Conservation (phyloP, 2,113 vertebrate species). For the Heteronetta atricapilla region DNA sequence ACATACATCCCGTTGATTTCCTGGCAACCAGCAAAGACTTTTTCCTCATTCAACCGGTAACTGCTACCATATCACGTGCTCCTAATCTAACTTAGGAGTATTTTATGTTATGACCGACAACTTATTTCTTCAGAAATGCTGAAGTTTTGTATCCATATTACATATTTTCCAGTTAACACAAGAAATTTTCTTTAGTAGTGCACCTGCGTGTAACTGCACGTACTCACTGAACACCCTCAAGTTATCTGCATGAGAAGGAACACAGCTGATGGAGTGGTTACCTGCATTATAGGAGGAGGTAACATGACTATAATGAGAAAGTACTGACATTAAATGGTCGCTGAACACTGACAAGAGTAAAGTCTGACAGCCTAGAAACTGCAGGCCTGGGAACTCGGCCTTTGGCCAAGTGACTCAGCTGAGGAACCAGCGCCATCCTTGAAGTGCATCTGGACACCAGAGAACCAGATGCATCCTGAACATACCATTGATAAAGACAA, state of each 20-base stretch:
- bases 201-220: background rate
- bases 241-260: background rate
- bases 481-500: background rate
- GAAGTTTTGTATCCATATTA: background rate
- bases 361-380: background rate
- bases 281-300: too few relatives aligned
- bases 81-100: constrained; percentile 6
- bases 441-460: background rate
- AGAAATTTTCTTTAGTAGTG: background rate
- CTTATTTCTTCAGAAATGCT: constrained; percentile 3
- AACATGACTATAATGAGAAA: too few relatives aligned
- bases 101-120: constrained; percentile 30
- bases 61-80: background rate
- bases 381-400: background rate
- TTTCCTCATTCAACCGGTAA: constrained; percentile 20
- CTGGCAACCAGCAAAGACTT: constrained; percentile 33
- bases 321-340: background rate
- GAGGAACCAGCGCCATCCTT: background rate
- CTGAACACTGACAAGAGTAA: background rate
- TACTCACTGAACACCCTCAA: background rate
- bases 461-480: background rate
- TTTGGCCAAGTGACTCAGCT: background rate
- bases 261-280: too few relatives aligned
- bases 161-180: too few relatives aligned
- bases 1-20: constrained; percentile 23